Conservation (phyloP, 2,888 invertebrate species). For the Thera obeliscata region DNA sequence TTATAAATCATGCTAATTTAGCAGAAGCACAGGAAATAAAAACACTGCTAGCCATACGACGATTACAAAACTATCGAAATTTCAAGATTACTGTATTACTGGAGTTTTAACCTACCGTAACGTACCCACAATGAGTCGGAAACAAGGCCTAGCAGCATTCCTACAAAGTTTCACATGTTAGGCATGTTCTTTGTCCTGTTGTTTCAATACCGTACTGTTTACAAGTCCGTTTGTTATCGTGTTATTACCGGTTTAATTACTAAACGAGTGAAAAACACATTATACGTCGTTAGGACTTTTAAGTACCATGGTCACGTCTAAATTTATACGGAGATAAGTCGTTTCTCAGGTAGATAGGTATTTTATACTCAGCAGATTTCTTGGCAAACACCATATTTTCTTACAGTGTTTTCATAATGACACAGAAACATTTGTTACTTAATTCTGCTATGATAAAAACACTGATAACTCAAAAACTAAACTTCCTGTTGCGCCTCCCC, state of each 20-base stretch:
- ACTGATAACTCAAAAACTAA: constrained; percentile 17
- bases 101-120: too few species aligned
- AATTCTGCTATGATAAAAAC: constrained; percentile 11
- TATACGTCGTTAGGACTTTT: constrained; percentile 4
- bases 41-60: too few species aligned
- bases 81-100: too few species aligned
- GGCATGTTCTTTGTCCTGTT: constrained; percentile 27
- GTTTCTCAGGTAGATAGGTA: background rate
- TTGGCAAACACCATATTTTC: background rate
- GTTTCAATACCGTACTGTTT: constrained; percentile 27
- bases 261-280: constrained; percentile 28
- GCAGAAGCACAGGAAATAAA: too few species aligned
- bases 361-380: background rate
- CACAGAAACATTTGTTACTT: background rate
- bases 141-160: constrained; percentile 19
- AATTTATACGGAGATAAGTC: constrained; percentile 4
- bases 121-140: background rate
- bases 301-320: constrained; percentile 1
- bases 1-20: too few species aligned
- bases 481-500: constrained; percentile 24
- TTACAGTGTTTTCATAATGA: background rate
- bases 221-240: constrained; percentile 31
- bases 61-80: too few species aligned
- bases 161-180: constrained; percentile 18
- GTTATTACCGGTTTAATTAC: constrained; percentile 33